A percentile compares a stretch with the other conserved stretches of the same genome.
Conservation (phyloP, 2,113 vertebrate genomes). For the Percopsis transmontana region DNA sequence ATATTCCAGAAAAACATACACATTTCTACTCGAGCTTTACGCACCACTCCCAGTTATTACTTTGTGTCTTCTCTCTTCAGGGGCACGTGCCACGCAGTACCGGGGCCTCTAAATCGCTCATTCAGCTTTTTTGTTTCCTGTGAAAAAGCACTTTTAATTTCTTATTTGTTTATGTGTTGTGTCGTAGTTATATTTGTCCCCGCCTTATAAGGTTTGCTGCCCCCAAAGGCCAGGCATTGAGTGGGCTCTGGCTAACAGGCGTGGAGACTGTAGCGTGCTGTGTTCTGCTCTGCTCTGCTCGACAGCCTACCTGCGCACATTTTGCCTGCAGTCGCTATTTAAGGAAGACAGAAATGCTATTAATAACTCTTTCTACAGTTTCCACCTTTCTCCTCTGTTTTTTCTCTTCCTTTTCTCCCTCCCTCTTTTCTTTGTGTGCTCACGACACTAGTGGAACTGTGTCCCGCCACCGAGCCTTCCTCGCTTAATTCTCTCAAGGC, state of each 20-base stretch:
- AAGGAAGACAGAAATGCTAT: constrained; percentile 70
- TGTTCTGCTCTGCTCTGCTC: constrained; percentile 11
- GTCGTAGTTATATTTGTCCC: constrained; percentile 6
- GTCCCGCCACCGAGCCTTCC: too few relatives aligned
- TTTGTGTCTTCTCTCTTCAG: not conserved
- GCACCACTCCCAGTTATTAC: constrained; percentile 17
- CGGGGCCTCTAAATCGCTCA: constrained; percentile 38
- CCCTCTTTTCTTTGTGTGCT: constrained; percentile 30
- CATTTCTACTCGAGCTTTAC: constrained; percentile 21
- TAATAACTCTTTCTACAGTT: constrained; percentile 74
- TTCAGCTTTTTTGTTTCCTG: constrained; percentile 58
- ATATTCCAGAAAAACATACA: constrained; percentile 48
- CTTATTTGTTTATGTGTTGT: constrained; percentile 58
- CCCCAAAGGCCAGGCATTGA: constrained; percentile 53
- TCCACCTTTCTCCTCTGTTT: constrained; percentile 57
- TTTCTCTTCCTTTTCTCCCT: constrained; percentile 25
- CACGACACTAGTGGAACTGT: constrained; percentile 16
- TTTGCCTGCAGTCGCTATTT: constrained; percentile 72
- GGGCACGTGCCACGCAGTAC: not conserved
- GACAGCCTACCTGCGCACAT: constrained; percentile 66
- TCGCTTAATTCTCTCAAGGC: not conserved
- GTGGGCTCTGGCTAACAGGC: constrained; percentile 19
- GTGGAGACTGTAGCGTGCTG: constrained; percentile 41
- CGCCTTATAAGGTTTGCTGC: constrained; percentile 61
- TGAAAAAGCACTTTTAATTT: constrained; percentile 68